Percentiles rank a stretch among this genome's conserved stretches.
These are phyloP conservation scores for Metallyticus violacea DNA, from an alignment of 2,888 invertebrate species.

Conservation along the genomic window DNA sequence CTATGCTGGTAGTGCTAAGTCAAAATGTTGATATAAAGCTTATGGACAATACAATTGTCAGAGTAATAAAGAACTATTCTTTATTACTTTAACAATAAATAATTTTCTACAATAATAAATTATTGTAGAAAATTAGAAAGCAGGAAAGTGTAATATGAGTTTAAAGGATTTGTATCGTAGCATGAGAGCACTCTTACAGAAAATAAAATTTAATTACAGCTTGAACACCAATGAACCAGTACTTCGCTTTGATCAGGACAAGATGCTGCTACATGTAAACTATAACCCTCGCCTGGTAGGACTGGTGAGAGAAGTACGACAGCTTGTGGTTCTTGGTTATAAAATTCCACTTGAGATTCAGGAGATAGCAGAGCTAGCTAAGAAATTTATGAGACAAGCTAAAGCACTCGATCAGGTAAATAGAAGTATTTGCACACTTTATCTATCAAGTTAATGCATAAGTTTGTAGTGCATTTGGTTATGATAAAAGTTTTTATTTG, in stretches of 20 bases:
- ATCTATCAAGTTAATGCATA: too few relatives aligned
- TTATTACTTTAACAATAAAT: too few relatives aligned
- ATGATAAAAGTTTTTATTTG: too few relatives aligned
- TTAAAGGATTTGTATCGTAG: not conserved
- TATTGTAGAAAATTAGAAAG: too few relatives aligned
- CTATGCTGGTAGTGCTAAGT: too few relatives aligned
- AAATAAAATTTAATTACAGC: conserved; percentile 42
- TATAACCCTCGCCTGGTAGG: conserved; percentile 84
- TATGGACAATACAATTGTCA: too few relatives aligned
- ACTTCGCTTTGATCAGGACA: conserved; percentile 70
- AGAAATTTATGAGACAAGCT: conserved; percentile 79
- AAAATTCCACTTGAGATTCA: conserved; percentile 70
- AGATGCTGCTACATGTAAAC: conserved; percentile 78
- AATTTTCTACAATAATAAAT: too few relatives aligned
- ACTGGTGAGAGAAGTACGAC: conserved; percentile 83
- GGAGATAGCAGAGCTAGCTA: conserved; percentile 67
- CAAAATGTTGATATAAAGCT: too few relatives aligned
- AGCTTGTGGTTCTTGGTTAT: conserved; percentile 79
- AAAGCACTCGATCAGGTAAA: conserved; percentile 86
- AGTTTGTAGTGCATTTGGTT: too few relatives aligned
- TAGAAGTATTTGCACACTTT: too few relatives aligned
- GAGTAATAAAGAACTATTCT: too few relatives aligned
- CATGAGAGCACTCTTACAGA: not conserved
- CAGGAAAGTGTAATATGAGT: not conserved
- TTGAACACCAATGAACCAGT: conserved; percentile 70